Evolutionary conservation across 2,113 vertebrate species (phyloP), one percentile per base, ranked within the genome.

Genomic region (Megaleporinus macrocephalus): DNA sequence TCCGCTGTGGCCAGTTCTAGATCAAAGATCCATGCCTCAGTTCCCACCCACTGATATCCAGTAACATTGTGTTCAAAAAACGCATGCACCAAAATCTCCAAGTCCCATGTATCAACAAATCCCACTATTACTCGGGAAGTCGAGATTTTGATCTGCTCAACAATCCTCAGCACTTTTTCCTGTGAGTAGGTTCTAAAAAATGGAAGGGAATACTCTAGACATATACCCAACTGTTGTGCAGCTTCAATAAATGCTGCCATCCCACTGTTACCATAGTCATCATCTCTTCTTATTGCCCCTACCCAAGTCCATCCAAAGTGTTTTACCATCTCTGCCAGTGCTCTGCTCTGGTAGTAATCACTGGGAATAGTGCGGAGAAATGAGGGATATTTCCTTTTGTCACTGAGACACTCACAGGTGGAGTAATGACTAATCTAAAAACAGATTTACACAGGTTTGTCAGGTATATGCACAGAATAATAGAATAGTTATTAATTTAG

Each of bases 1-100:
- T 93, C 89, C 41, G 81, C 26, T 14, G 80, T 47, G 65, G 90
- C 89, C 11, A 81, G 89, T 62, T 89, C 87, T 2, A 88, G 88
- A 74, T 94, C 91, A 66, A 84, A 86, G 22, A 94, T 93, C 94
- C 94, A 95, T 0, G 36, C 51, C 20, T 95, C 94, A 11, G 26
- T 92, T 10, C 93, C 94, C 0, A 95, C 89, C 94, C n/a, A n/a
- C n/a, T n/a, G n/a, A n/a, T n/a, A n/a, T n/a, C n/a, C n/a, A n/a
- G n/a, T n/a, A n/a, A n/a, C n/a, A n/a, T n/a, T n/a, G n/a, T n/a
- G n/a, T n/a, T n/a, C n/a, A n/a, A n/a, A n/a, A n/a, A n/a, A n/a
- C n/a, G n/a, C n/a, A n/a, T n/a, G n/a, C n/a, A n/a, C n/a, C n/a
- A n/a, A n/a, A n/a, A n/a, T n/a, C n/a, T n/a, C n/a, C n/a, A n/a